phyloP scores from a whole-genome alignment of 2,113 vertebrate species.

The Meriones unguiculatus region DNA sequence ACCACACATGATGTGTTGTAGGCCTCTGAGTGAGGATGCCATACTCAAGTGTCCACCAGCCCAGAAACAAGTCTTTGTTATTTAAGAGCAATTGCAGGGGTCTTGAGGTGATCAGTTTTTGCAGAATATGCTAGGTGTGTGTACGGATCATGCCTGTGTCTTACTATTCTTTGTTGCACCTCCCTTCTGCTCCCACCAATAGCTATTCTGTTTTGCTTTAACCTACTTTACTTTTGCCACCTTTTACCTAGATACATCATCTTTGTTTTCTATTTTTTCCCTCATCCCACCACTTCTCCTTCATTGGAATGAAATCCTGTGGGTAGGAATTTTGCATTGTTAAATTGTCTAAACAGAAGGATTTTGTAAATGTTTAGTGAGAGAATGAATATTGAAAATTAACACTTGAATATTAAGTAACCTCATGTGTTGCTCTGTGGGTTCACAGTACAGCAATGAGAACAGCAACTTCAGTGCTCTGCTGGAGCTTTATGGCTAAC shows the following conservation, averaged over 20 bases:
- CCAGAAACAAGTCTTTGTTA: not conserved
- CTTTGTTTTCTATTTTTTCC: not conserved
- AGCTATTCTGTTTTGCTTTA: not conserved
- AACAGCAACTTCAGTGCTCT: not conserved
- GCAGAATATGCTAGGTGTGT: not conserved
- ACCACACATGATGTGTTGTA: not conserved
- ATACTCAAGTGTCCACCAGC: not conserved
- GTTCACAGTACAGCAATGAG: not conserved
- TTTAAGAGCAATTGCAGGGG: not conserved
- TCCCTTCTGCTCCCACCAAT: no score
- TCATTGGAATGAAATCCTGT: not conserved
- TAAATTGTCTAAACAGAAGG: slow-evolving; percentile 4
- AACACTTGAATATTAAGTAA: slow-evolving; percentile 20
- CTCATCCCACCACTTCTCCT: not conserved
- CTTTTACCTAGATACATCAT: not conserved
- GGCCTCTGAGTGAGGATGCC: not conserved
- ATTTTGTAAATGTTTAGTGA: slow-evolving; percentile 48
- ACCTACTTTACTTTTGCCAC: not conserved
- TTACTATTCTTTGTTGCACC: not conserved
- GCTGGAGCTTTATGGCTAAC: not conserved
- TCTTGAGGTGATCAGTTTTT: not conserved
- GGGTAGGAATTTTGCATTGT: not conserved
- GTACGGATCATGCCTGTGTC: not conserved
- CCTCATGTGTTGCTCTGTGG: not conserved
- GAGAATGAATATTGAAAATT: not conserved